phyloP scores from a whole-genome alignment of 2,113 vertebrate genomes.

The Podiceps cristatus region DNA sequence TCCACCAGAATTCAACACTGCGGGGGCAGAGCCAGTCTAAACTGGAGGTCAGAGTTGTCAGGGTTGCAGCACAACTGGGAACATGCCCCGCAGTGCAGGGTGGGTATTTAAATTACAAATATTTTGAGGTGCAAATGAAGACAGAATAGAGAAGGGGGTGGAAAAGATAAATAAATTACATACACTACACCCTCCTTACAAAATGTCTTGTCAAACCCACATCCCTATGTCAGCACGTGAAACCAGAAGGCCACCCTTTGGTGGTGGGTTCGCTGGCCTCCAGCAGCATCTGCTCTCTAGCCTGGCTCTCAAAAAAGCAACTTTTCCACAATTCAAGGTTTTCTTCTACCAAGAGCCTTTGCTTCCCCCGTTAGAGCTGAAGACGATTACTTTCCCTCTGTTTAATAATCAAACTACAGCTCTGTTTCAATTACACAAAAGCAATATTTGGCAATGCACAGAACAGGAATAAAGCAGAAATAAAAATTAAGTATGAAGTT shows the following conservation, averaged over 20 bases:
- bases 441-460: slow-evolving; percentile 36
- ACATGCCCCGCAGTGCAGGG: rapidly evolving
- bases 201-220: background rate
- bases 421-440: slow-evolving; percentile 52
- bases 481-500: slow-evolving; percentile 39
- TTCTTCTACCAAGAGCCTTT: background rate
- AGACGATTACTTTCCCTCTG: background rate
- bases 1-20: background rate
- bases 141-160: background rate
- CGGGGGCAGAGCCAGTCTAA: background rate
- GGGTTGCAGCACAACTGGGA: background rate
- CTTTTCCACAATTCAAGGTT: background rate
- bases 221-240: background rate
- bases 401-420: slow-evolving; percentile 29
- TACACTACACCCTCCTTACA: rapidly evolving
- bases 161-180: background rate
- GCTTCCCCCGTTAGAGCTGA: background rate
- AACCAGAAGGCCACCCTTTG: background rate
- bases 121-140: background rate
- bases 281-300: background rate
- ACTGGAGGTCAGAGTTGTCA: rapidly evolving
- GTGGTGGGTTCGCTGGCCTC: background rate
- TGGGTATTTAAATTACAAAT: background rate
- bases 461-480: slow-evolving; percentile 19
- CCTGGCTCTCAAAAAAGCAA: background rate